Evolutionary conservation across 2,888 invertebrate genomes (phyloP).

Genomic region (Listrodromus nycthemerus): DNA sequence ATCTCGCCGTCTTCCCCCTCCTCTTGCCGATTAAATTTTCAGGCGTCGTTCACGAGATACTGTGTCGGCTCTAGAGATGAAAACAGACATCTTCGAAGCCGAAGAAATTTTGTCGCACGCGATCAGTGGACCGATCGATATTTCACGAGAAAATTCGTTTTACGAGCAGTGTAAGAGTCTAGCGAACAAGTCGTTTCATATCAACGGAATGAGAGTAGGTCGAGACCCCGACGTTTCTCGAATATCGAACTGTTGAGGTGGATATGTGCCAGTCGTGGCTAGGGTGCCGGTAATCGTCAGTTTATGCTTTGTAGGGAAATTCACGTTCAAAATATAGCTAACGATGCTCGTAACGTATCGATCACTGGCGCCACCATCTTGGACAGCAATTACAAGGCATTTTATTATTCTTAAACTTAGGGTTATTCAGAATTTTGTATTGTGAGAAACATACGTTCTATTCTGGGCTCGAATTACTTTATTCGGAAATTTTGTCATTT

Average conservation of each 20-base stretch:
- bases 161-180: not conserved
- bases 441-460: not conserved
- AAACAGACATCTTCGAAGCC: constrained; percentile 28
- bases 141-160: constrained; percentile 27
- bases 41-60: constrained; percentile 45
- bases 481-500: not conserved
- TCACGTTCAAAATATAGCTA: not conserved
- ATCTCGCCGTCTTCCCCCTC: constrained; percentile 21
- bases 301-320: not conserved
- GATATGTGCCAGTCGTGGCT: not conserved
- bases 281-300: not conserved
- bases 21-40: constrained; percentile 62
- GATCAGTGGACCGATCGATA: constrained; percentile 46
- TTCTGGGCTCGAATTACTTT: not conserved
- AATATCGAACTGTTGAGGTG: not conserved
- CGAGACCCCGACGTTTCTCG: not conserved
- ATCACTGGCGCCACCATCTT: too few relatives aligned
- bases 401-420: too few relatives aligned
- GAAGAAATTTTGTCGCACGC: constrained; percentile 62
- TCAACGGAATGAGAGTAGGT: constrained; percentile 3
- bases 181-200: not conserved
- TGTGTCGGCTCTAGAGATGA: constrained; percentile 24
- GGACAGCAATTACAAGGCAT: too few relatives aligned
- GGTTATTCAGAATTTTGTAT: too few relatives aligned
- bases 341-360: too few relatives aligned